Conservation (phyloP, 2,113 vertebrate species). For the Bubo blakistoni region DNA sequence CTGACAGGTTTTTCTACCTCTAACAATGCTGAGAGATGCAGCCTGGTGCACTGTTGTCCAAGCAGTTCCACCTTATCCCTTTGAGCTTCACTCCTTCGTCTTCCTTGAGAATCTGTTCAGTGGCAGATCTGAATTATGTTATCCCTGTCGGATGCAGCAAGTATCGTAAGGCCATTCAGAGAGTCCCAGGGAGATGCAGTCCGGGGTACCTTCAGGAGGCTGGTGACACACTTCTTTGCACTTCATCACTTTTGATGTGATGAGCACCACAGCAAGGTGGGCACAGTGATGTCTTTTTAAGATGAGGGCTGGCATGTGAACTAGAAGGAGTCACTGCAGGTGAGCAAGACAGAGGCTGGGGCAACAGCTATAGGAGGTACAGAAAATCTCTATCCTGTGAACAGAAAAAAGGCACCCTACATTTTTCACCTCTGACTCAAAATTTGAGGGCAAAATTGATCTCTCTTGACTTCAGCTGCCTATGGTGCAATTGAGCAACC, state of each 20-base stretch:
- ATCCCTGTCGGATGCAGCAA: background rate
- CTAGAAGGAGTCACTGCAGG: background rate
- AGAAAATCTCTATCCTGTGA: background rate
- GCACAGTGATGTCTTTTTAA: background rate
- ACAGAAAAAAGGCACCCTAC: background rate
- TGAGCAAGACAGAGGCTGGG: background rate
- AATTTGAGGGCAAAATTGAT: background rate
- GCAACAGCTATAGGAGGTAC: background rate
- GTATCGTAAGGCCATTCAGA: background rate
- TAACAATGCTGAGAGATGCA: background rate
- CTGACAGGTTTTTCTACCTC: background rate
- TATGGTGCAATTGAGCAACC: background rate
- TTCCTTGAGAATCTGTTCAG: fast-evolving
- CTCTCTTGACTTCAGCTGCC: background rate
- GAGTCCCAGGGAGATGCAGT: background rate
- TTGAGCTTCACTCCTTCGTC: background rate
- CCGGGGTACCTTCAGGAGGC: background rate
- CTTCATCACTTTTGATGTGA: background rate
- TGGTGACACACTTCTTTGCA: background rate
- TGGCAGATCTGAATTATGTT: background rate
- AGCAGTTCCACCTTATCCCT: background rate
- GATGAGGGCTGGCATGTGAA: background rate
- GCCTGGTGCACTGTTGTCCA: background rate
- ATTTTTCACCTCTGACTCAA: background rate
- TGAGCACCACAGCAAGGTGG: background rate